Base-by-base conservation (phyloP, 2,888 invertebrate species). In the Mimachlamys varia region DNA sequence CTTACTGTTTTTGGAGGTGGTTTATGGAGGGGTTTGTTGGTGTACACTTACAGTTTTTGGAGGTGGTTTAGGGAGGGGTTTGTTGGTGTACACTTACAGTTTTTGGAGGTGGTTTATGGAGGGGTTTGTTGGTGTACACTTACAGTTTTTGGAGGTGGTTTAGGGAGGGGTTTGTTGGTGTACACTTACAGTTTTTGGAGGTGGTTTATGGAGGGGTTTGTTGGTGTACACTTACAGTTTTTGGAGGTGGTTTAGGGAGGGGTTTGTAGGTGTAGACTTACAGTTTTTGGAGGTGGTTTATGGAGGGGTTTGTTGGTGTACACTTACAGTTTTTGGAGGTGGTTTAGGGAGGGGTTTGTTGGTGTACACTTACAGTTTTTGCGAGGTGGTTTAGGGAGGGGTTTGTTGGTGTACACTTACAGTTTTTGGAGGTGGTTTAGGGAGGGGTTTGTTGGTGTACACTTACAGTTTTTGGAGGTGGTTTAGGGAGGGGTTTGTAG, bases 181-280 rank as follows among this genome's bases (percentile, higher is more conserved):
- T 76, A 76, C n/a, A 76, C 76, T 76, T 76, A 76, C 76, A 76
- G 19, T 27, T 76, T 76, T 76, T 27, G 76, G 76, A 33, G 76
- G 76, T 27, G 76, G 76, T 33, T 76, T 76, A 7, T 27, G 76
- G 76, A 76, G 76, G 5, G 76, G 76, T 27, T 76, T 76, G 12
- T 76, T 17, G 7, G 7, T 19, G 33, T 76, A 76, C n/a, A 76
- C 76, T 76, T 76, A 76, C 76, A 76, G 19, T 27, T 76, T 76
- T 76, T 27, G 76, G 76, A 33, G 76, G 76, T 27, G 76, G 76
- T 33, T 76, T 76, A 7, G 76, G 76, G 76, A 76, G 76, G 5
- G 76, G 76, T 27, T 76, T 76, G 12, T 76, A 2, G 7, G 7
- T 19, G 33, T 76, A 76, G 1, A 76, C 76, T 76, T 76, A 76